phyloP scores from a whole-genome alignment of 1,140 invertebrate species.

The Cydia amplana region DNA sequence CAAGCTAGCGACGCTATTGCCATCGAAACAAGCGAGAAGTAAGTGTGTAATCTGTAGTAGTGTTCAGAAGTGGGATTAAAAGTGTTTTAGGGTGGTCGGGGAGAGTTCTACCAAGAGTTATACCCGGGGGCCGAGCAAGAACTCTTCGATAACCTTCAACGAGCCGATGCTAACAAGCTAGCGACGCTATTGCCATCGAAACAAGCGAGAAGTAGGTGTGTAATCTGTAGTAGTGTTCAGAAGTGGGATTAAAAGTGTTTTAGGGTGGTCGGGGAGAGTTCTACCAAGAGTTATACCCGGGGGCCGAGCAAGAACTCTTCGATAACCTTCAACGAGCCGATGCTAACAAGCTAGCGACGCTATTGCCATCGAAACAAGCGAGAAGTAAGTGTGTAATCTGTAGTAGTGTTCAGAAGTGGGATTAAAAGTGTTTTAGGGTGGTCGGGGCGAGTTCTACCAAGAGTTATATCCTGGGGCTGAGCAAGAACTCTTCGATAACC shows the following conservation, averaged over 20 bases:
- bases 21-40: not conserved
- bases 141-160: slow-evolving; percentile 81
- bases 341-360: slow-evolving; percentile 86
- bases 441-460: slow-evolving; percentile 89
- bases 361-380: slow-evolving; percentile 88
- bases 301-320: slow-evolving; percentile 83
- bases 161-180: slow-evolving; percentile 85
- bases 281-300: slow-evolving; percentile 91
- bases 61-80: not conserved
- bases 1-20: slow-evolving; percentile 7
- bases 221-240: not conserved
- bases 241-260: not conserved
- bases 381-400: slow-evolving; percentile 76
- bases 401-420: not conserved
- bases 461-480: slow-evolving; percentile 89
- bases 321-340: slow-evolving; percentile 83
- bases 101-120: slow-evolving; percentile 91
- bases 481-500: slow-evolving; percentile 82
- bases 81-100: slow-evolving; percentile 55
- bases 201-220: slow-evolving; percentile 83
- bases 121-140: slow-evolving; percentile 87
- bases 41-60: not conserved
- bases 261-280: slow-evolving; percentile 83
- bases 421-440: not conserved
- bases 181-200: slow-evolving; percentile 88